Percentiles rank a stretch among this genome's conserved stretches.
Evolutionary conservation across 2,113 vertebrate species (phyloP).

Genomic region (Spermophilus dauricus): DNA sequence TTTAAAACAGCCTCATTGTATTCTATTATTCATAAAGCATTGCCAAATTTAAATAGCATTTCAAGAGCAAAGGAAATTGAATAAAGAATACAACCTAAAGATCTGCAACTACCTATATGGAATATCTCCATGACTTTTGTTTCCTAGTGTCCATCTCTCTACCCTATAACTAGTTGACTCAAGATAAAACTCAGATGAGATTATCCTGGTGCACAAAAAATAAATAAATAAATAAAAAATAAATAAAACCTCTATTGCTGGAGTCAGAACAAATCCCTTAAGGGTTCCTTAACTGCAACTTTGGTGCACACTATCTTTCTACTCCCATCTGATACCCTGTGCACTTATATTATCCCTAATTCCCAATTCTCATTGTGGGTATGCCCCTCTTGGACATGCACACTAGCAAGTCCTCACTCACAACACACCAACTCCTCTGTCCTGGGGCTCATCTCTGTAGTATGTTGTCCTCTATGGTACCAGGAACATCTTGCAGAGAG

Average conservation of each 20-base stretch:
- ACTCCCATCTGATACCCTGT: too few species aligned
- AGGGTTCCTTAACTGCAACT: not conserved
- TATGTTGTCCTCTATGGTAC: not conserved
- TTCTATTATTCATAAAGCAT: not conserved
- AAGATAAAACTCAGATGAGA: not conserved
- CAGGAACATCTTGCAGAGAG: not conserved
- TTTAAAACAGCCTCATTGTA: not conserved
- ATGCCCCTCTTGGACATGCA: not conserved
- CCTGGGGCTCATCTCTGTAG: fast-evolving
- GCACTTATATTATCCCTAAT: too few species aligned
- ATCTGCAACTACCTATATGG: not conserved
- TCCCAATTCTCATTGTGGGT: too few species aligned
- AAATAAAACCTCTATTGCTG: not conserved
- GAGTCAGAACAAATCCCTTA: not conserved
- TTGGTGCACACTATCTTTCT: not conserved
- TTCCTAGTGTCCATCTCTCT: not conserved
- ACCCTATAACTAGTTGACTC: not conserved
- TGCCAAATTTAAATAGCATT: conserved; percentile 21
- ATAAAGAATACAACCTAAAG: not conserved
- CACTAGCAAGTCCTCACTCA: not conserved
- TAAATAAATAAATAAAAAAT: not conserved
- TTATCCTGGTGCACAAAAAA: not conserved
- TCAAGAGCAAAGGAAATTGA: conserved; percentile 33
- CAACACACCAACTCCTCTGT: fast-evolving
- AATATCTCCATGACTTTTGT: not conserved